phyloP scores from a whole-genome alignment of 2,113 vertebrate genomes.

The Rhadina sibilatrix region DNA sequence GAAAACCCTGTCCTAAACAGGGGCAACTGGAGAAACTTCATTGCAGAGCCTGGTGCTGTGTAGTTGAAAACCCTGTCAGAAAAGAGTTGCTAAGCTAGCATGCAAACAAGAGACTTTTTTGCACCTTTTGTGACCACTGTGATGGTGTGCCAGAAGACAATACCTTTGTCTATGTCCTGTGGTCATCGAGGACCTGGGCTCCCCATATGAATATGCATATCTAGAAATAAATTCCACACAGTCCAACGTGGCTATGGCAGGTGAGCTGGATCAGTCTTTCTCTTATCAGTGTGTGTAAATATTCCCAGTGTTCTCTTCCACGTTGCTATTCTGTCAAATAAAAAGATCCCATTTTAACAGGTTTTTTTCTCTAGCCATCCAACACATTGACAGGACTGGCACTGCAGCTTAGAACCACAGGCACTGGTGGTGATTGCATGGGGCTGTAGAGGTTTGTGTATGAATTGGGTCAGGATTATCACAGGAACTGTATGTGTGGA shows the following conservation, averaged over 20 bases:
- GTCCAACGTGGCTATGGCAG: not conserved
- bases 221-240: not conserved
- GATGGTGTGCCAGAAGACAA: not conserved
- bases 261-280: not conserved
- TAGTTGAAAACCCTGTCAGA: not conserved
- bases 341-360: not conserved
- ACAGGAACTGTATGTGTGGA: not conserved
- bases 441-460: not conserved
- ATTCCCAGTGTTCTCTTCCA: not conserved
- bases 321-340: not conserved
- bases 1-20: not conserved
- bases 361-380: not conserved
- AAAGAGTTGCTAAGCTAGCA: not conserved
- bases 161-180: not conserved
- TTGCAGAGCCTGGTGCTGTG: rapidly evolving
- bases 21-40: not conserved
- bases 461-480: not conserved
- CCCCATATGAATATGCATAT: not conserved
- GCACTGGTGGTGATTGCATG: not conserved
- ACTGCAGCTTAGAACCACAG: not conserved
- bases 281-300: not conserved
- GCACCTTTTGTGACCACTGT: not conserved
- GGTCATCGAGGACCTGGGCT: not conserved
- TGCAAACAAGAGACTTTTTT: not conserved
- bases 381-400: not conserved